phyloP scores from a whole-genome alignment of 2,797 vertebrate species.

The Hoplostethus mediterraneus region DNA sequence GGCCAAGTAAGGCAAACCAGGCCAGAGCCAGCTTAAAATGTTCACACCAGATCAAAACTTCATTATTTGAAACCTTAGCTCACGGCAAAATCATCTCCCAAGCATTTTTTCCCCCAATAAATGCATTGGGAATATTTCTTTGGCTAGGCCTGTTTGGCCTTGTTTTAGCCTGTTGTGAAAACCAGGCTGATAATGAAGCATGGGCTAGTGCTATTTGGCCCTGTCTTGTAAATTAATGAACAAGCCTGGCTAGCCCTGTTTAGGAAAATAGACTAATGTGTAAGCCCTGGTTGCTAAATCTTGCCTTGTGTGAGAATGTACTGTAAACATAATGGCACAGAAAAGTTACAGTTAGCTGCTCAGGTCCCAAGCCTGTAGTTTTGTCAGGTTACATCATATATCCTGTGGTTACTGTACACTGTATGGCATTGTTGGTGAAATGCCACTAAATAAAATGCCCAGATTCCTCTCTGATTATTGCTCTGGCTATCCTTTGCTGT shows the following conservation, averaged over 20 bases:
- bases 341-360: slow-evolving; percentile 23
- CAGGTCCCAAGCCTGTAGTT: not conserved
- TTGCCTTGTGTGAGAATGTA: not conserved
- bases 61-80: slow-evolving; percentile 3
- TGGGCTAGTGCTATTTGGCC: not conserved
- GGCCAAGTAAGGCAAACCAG: not conserved
- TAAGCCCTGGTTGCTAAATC: too few relatives aligned
- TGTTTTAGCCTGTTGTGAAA: not conserved
- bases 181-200: not conserved
- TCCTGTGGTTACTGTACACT: not conserved
- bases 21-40: not conserved
- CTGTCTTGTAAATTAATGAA: not conserved
- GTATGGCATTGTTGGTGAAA: not conserved
- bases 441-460: not conserved
- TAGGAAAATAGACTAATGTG: too few relatives aligned
- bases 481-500: slow-evolving; percentile 8
- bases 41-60: too few relatives aligned
- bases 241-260: not conserved
- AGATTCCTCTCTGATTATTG: not conserved
- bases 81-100: slow-evolving; percentile 2
- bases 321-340: not conserved
- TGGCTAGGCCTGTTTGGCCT: too few relatives aligned
- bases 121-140: too few relatives aligned
- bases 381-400: not conserved
- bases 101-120: not conserved